phyloP scores from a whole-genome alignment of 2,888 invertebrate species.

The Dolomedes plantarius region DNA sequence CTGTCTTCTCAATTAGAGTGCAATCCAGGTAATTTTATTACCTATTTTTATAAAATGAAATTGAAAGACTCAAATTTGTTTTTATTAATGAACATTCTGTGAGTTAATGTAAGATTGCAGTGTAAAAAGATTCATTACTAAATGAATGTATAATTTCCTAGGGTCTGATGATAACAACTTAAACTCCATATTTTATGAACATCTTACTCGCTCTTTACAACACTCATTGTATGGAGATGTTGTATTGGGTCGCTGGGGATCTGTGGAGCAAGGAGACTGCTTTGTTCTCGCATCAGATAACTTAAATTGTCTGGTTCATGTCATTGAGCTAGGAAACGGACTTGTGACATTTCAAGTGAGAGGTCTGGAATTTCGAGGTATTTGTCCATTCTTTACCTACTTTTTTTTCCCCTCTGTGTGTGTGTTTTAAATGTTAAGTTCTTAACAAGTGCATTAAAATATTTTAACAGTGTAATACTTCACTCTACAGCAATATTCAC shows the following conservation, averaged over 20 bases:
- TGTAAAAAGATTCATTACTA: neutral
- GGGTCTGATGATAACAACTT: slow-evolving; percentile 95
- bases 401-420: too few relatives aligned
- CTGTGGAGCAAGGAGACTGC: slow-evolving; percentile 97
- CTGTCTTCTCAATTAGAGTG: slow-evolving; percentile 95
- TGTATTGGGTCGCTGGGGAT: slow-evolving; percentile 94
- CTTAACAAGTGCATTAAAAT: too few relatives aligned
- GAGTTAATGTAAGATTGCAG: too few relatives aligned
- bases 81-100: too few relatives aligned
- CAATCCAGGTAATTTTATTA: slow-evolving; percentile 85
- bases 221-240: slow-evolving; percentile 96
- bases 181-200: slow-evolving; percentile 99
- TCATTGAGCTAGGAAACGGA: slow-evolving; percentile 98
- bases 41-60: too few relatives aligned
- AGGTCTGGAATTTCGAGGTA: slow-evolving; percentile 94
- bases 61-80: too few relatives aligned
- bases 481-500: too few relatives aligned
- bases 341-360: slow-evolving; percentile 97
- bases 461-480: too few relatives aligned
- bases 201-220: slow-evolving; percentile 95
- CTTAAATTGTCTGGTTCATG: slow-evolving; percentile 97
- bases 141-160: slow-evolving; percentile 66
- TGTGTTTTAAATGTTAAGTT: too few relatives aligned
- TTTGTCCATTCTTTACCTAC: slow-evolving; percentile 53
- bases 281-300: slow-evolving; percentile 98